phyloP scores from a whole-genome alignment of 2,113 vertebrate species.

The Hippocampus guttulatus region DNA sequence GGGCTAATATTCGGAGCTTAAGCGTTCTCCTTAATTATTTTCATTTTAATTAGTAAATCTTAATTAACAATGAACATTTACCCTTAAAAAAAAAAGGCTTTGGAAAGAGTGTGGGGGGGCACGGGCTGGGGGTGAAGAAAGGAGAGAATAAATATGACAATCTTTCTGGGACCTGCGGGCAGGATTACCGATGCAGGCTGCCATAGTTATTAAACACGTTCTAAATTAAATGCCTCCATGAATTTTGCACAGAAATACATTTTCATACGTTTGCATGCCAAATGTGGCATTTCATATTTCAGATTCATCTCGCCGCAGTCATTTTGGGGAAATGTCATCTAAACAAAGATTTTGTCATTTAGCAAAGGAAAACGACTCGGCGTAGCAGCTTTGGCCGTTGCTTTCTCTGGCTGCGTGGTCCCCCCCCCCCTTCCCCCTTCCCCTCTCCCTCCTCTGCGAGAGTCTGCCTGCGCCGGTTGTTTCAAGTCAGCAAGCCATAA shows the following conservation, averaged over 20 bases:
- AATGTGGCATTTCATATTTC: constrained; percentile 99
- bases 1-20: constrained; percentile 89
- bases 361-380: constrained; percentile 96
- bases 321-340: constrained; percentile 97
- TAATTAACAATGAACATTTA: constrained; percentile 99
- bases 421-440: constrained; percentile 52
- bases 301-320: constrained; percentile 90
- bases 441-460: constrained; percentile 64
- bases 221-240: constrained; percentile 99
- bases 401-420: constrained; percentile 60
- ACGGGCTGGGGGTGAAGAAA: constrained; percentile 69
- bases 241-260: constrained; percentile 99
- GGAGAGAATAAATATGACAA: constrained; percentile 98
- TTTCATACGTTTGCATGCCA: constrained; percentile 99
- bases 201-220: constrained; percentile 98
- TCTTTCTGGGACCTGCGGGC: constrained; percentile 97
- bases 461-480: constrained; percentile 89
- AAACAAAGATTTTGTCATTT: constrained; percentile 99
- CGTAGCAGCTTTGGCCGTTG: constrained; percentile 89
- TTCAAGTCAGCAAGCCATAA: constrained; percentile 99
- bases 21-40: constrained; percentile 95
- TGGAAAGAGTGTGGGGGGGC: constrained; percentile 72
- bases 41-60: constrained; percentile 98
- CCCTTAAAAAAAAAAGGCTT: constrained; percentile 91
- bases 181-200: constrained; percentile 98